Base-by-base conservation (phyloP, 2,888 invertebrate genomes). In the Morpho deidamia region DNA sequence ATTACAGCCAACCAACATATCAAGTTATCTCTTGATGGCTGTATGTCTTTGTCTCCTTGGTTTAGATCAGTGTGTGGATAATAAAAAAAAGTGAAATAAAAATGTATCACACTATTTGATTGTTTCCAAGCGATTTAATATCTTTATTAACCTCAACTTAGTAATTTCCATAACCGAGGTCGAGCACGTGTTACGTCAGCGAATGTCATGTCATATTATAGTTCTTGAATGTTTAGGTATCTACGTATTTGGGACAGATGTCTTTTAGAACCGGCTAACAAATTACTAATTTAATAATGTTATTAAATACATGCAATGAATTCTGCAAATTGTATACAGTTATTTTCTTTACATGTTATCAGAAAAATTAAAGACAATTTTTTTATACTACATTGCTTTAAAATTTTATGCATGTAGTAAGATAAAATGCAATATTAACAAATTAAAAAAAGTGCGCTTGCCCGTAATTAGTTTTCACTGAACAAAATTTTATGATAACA, bases 201-300 rank as follows among this genome's bases (percentile, higher is more conserved):
- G 41, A 35, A 42, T 49, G 35, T 42, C 42, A 49, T 42, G 41
- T 49, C 49, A 49, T 49, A 42, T 49, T 49, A 41, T 35, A 42
- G 41, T 49, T 41, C 42, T 49, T 49, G 42, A 42, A 49, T 42
- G 49, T 42, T 42, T 42, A 49, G 49, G 49, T 48, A 41, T 23
- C 3, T 23, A 23, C 48, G 41, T 49, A 49, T 49, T 49, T 49
- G 41, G 49, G 42, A 49, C 42, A 23, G 35, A 49, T 49, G 35
- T 49, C 42, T 49, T 14, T 41, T 35, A 49, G 42, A 41, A 35
- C 12, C 12, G 12, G 12, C 34, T 49, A 42, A 12, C 35, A 35
- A 49, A 42, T 35, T 42, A 35, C 41, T 11, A 12, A 35, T n/a
- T 11, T 42, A n/a, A 7, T 1, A 37, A 8, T 4, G 23, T n/a